Base-by-base conservation (phyloP, 2,888 invertebrate genomes). In the Apotomis betuletana region DNA sequence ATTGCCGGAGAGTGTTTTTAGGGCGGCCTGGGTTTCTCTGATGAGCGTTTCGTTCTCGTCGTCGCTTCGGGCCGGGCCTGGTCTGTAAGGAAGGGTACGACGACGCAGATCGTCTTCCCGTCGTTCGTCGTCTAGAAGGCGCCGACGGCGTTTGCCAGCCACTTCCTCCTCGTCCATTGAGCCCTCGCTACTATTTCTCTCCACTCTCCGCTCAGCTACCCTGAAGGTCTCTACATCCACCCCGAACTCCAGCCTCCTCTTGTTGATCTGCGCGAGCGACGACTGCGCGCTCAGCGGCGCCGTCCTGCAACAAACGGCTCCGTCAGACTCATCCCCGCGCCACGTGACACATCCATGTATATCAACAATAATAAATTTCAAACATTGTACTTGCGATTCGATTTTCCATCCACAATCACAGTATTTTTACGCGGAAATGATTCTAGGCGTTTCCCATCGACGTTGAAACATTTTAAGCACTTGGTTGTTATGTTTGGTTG, bases 1-100 rank as follows among this genome's bases (percentile, higher is more conserved):
- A 85, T 96, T 97, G 13, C 97, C 97, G 0, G 97, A 97, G n/a
- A 98, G 90, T 78, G 96, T 96, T 86, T 97, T 97, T 46, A 98
- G 88, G 0, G 97, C 97, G 1, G 97, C 97, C 85, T 98, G 97
- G 3, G 98, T 97, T 87, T 98, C 98, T 65, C 97, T 94, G 75
- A 98, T 97, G 69, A 97, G 94, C 0, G 96, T 96, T 85, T 98
- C 98, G 83, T 97, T 96, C 79, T 97, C 97, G 79, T 96, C 96
- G 57, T 87, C 85, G 55, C 81, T 88, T 74, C 89, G 87, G 78
- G 92, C 80, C 78, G 86, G 61, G 13, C 41, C 51, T n/a, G 60
- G 60, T 76, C 87, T 87, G 67, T 82, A 83, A 13, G 84, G 85
- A 12, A 82, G 76, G 77, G 87, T 76, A 80, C 89, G 78, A 78